These are phyloP conservation scores for Drosophila maculinotata DNA, from an alignment of 2,888 invertebrate species.

Conservation along the genomic window DNA sequence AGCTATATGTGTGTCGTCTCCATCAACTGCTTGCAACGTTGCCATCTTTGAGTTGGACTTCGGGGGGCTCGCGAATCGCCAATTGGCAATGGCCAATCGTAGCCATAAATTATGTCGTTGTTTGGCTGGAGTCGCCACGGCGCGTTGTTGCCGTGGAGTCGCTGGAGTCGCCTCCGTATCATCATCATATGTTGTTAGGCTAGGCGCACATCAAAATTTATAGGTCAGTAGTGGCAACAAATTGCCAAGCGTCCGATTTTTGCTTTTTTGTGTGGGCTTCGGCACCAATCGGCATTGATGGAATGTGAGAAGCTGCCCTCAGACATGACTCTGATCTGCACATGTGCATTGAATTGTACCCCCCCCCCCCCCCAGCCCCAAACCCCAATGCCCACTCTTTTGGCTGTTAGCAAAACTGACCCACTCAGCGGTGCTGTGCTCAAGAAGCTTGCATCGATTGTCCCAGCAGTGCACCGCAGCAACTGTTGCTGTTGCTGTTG, in stretches of 20 bases:
- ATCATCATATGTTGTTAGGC: conserved; percentile 47
- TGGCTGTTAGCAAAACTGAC: conserved; percentile 40
- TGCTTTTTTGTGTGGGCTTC: conserved; percentile 26
- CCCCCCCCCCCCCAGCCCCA: background rate
- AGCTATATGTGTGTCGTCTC: conserved; percentile 63
- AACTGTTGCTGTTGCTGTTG: conserved; percentile 36
- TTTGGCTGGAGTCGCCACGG: conserved; percentile 23
- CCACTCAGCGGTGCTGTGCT: conserved; percentile 37
- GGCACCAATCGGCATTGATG: conserved; percentile 32
- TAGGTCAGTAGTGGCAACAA: conserved; percentile 84
- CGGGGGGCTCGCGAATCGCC: conserved; percentile 43
- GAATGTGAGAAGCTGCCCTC: conserved; percentile 61
- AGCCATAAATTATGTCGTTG: conserved; percentile 77
- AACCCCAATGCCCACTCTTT: background rate
- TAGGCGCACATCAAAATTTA: conserved; percentile 79
- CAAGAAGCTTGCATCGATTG: conserved; percentile 24
- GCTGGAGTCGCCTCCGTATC: conserved; percentile 44
- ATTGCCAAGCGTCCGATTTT: conserved; percentile 58
- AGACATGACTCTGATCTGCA: conserved; percentile 49
- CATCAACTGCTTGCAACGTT: conserved; percentile 36
- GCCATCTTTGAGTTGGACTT: conserved; percentile 35
- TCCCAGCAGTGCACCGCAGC: conserved; percentile 30
- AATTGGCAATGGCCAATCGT: conserved; percentile 54
- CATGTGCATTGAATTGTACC: conserved; percentile 49
- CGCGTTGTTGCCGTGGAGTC: conserved; percentile 9